phyloP scores from a whole-genome alignment of 2,113 vertebrate species.

The Athene noctua region DNA sequence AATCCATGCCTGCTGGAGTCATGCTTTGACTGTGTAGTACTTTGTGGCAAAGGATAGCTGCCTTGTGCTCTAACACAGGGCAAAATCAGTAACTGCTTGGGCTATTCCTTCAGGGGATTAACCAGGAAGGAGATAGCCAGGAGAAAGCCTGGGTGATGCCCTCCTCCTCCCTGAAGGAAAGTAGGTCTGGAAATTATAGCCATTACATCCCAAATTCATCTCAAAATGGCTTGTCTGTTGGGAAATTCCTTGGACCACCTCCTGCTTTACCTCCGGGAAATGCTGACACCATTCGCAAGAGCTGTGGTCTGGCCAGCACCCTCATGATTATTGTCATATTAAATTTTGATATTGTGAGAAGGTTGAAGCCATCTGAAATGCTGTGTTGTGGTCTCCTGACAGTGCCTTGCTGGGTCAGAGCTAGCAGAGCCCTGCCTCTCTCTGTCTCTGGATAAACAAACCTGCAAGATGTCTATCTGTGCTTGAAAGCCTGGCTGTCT shows the following conservation, averaged over 20 bases:
- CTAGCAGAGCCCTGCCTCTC: not conserved
- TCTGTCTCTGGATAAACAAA: not conserved
- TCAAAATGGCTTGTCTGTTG: not conserved
- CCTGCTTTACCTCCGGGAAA: not conserved
- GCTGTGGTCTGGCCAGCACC: not conserved
- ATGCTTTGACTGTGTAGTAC: not conserved
- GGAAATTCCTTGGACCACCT: not conserved
- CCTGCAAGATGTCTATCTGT: not conserved
- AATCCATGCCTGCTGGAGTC: not conserved
- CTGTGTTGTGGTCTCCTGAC: not conserved
- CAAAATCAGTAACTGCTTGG: not conserved
- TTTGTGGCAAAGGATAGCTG: not conserved
- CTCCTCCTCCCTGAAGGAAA: not conserved
- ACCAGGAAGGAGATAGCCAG: fast-evolving
- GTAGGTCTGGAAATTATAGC: not conserved
- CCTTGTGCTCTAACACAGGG: not conserved
- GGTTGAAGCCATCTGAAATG: not conserved
- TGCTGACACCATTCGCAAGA: not conserved
- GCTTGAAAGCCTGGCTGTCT: not conserved
- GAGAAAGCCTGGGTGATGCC: not conserved
- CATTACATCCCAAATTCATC: not conserved
- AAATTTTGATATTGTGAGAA: not conserved
- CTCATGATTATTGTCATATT: not conserved
- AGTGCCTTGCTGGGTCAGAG: not conserved
- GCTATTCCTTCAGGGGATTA: not conserved